Base-by-base conservation (phyloP, 1,140 invertebrate genomes). In the Dysdera silvatica region DNA sequence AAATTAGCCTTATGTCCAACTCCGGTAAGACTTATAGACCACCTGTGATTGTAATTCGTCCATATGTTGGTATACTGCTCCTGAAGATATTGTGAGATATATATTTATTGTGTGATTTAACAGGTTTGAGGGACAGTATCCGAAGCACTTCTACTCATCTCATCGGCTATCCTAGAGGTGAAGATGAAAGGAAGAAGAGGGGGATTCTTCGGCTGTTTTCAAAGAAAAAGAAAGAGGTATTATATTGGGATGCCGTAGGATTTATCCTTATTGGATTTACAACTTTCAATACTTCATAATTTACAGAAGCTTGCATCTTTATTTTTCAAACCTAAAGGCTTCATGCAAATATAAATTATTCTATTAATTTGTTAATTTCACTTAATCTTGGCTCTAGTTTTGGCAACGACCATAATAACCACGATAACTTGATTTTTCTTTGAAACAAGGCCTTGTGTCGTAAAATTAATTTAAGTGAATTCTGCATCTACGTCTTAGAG, bases 1-100 rank as follows among this genome's bases (percentile, higher is more conserved):
- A 70, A 43, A 62, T 70, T 20, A 63, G 57, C 23, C 33, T 70
- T 20, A 56, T 70, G 31, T 65, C 67, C 31, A 67, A 63, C 43
- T 35, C 57, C 14, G 55, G 64, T 66, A 48, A 41, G 64, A 43
- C 28, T 20, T 18, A 12, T 33, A n/a, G n/a, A n/a, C n/a, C n/a
- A n/a, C n/a, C n/a, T n/a, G n/a, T n/a, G n/a, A 35, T 8, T 12
- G n/a, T 35, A 1, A 18, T 35, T 16, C 6, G 29, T 28, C 23
- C 3, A 28, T 29, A 28, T 51, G 10, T 16, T 10, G 35, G n/a
- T 47, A 10, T 51, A 12, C 2, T 51, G 48, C 0, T 31, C 31
- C 3, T 29, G 3, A n/a, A 28, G 16, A 51, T 26, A 3, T 28
- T 14, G n/a, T 37, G n/a, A n/a, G n/a, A 37, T 37, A 37, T 37